These are phyloP conservation scores for Nemotelus nigrinus DNA, from an alignment of 2,888 invertebrate species.

Conservation along the genomic window DNA sequence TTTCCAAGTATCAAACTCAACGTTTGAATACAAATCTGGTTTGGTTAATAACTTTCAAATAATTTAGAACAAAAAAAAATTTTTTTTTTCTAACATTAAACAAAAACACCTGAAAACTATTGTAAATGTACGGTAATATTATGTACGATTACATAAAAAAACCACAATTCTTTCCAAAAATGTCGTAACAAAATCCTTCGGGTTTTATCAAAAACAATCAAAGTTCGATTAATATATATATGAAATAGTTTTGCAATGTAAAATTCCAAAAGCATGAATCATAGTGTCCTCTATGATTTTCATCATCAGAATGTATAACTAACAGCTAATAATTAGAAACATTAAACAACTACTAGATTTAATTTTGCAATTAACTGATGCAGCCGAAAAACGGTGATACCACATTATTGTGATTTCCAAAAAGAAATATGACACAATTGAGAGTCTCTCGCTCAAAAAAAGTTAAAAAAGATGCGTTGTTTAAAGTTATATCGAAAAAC, in stretches of 20 bases:
- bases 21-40: conserved; percentile 49
- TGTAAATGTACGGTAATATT: conserved; percentile 11
- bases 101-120: conserved; percentile 3
- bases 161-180: not conserved
- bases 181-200: too few relatives aligned
- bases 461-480: not conserved
- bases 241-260: conserved; percentile 28
- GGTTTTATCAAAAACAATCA: conserved; percentile 12
- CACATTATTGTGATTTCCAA: conserved; percentile 2
- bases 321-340: conserved; percentile 22
- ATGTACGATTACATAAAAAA: conserved; percentile 28
- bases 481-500: conserved; percentile 22
- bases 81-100: not conserved
- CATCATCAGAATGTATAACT: conserved; percentile 26
- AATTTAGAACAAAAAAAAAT: conserved; percentile 20
- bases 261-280: conserved; percentile 15
- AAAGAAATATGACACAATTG: conserved; percentile 25
- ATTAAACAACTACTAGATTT: conserved; percentile 22
- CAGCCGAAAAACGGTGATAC: conserved; percentile 45
- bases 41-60: conserved; percentile 34
- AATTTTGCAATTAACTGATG: conserved; percentile 46
- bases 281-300: conserved; percentile 3
- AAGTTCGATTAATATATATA: conserved; percentile 33
- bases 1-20: conserved; percentile 26
- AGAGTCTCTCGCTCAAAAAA: not conserved